phyloP scores from a whole-genome alignment of 1,140 invertebrate species.

The Drosophila parabipectinata region DNA sequence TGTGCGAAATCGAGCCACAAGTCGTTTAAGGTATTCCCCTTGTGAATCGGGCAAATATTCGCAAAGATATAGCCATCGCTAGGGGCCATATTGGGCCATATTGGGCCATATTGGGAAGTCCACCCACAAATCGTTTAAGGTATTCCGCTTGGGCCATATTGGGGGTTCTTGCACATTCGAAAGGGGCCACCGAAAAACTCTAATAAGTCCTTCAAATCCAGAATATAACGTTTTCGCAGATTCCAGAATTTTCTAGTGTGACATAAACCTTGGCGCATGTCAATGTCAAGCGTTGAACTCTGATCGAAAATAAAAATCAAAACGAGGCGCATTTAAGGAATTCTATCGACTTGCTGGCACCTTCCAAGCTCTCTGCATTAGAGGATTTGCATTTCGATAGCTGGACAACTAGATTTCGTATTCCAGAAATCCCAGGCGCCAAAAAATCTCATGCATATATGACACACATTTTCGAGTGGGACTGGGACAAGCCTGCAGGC shows the following conservation, averaged over 20 bases:
- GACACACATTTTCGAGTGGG: conserved; percentile 54
- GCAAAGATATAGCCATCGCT: too few species aligned
- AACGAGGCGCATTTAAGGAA: conserved; percentile 66
- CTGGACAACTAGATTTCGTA: conserved; percentile 33
- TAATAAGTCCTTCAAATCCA: background rate
- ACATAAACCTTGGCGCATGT: conserved; percentile 69
- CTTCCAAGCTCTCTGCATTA: conserved; percentile 65
- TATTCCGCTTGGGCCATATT: too few species aligned
- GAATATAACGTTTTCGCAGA: background rate
- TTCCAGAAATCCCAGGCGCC: conserved; percentile 56
- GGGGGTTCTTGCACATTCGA: too few species aligned
- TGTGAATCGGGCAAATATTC: background rate
- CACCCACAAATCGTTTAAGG: too few species aligned
- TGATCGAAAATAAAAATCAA: background rate
- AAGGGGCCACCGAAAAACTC: too few species aligned
- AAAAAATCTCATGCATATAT: conserved; percentile 75
- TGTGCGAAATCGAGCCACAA: too few species aligned
- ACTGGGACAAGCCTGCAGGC: conserved; percentile 49
- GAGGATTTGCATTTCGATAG: conserved; percentile 59
- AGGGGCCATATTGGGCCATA: too few species aligned
- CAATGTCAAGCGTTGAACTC: conserved; percentile 73
- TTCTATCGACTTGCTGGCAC: conserved; percentile 74
- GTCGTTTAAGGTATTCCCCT: too few species aligned
- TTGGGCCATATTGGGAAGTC: too few species aligned
- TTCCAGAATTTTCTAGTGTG: too few species aligned